Conservation (phyloP, 2,113 vertebrate species). For the Xenopus borealis region DNA sequence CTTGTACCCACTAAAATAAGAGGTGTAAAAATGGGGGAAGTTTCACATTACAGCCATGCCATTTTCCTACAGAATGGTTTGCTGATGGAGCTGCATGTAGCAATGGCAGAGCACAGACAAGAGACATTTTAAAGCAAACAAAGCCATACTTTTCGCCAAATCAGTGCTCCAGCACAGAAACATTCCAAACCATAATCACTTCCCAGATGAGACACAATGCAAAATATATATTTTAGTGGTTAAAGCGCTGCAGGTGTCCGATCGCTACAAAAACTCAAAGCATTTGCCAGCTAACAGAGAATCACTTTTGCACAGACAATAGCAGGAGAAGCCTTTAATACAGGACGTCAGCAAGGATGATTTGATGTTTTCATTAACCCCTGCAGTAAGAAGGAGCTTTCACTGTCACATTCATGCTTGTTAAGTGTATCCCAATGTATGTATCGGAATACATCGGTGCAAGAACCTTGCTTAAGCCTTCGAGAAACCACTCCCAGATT, state of each 20-base stretch:
- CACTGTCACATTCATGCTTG: neutral
- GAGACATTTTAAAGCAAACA: neutral
- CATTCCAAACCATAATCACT: conserved; percentile 14
- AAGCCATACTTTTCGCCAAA: conserved; percentile 10
- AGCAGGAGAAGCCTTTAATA: conserved; percentile 41
- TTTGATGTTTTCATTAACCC: conserved; percentile 40
- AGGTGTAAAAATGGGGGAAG: neutral
- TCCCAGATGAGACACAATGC: neutral
- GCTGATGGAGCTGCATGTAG: neutral
- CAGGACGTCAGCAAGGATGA: conserved; percentile 36
- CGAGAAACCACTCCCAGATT: conserved; percentile 34
- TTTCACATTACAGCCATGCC: neutral
- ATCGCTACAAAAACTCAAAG: conserved; percentile 10
- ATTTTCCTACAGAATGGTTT: neutral
- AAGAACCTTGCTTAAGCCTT: neutral
- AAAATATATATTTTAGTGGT: neutral
- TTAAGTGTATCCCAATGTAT: neutral
- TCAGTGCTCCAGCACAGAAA: neutral
- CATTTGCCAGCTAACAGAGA: conserved; percentile 14
- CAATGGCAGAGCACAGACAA: neutral
- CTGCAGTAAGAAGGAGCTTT: conserved; percentile 13
- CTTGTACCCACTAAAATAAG: neutral
- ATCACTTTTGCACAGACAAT: conserved; percentile 44
- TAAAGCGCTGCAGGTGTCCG: conserved; percentile 29
- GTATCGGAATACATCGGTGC: neutral